phyloP scores from a whole-genome alignment of 2,113 vertebrate species.

The Calyptommatus sinebrachiatus region DNA sequence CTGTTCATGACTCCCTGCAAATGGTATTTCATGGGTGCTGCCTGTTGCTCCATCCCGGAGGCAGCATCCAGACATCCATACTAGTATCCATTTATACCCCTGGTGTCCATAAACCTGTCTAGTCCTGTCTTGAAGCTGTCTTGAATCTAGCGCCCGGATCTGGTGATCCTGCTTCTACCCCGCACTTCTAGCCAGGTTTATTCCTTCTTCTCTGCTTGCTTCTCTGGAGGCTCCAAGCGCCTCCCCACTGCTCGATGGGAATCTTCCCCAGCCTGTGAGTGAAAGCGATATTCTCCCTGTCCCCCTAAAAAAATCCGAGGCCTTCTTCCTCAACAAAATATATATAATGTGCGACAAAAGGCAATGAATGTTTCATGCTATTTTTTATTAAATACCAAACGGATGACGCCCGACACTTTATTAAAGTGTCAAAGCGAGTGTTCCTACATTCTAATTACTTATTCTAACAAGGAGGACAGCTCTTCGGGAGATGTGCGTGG shows the following conservation, averaged over 20 bases:
- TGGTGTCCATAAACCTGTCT: no score
- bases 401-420: slow-evolving; percentile 80
- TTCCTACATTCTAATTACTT: slow-evolving; percentile 81
- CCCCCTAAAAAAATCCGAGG: slow-evolving; percentile 38
- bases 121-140: no score
- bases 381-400: slow-evolving; percentile 77
- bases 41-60: no score
- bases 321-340: not conserved
- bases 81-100: no score
- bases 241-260: not conserved
- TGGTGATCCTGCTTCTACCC: no score
- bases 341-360: slow-evolving; percentile 55
- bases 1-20: no score
- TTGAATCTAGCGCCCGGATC: no score
- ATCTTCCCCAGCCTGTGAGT: not conserved
- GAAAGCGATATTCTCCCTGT: not conserved
- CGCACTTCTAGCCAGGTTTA: no score
- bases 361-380: slow-evolving; percentile 78
- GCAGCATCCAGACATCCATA: no score
- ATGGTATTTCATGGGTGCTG: no score
- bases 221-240: no score
- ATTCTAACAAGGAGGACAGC: slow-evolving; percentile 76
- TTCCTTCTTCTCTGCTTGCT: no score
- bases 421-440: slow-evolving; percentile 77
- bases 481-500: slow-evolving; percentile 59